Percentiles rank a stretch among this genome's conserved stretches.
Conservation (phyloP, 2,888 invertebrate species). For the Perdita meconis region DNA sequence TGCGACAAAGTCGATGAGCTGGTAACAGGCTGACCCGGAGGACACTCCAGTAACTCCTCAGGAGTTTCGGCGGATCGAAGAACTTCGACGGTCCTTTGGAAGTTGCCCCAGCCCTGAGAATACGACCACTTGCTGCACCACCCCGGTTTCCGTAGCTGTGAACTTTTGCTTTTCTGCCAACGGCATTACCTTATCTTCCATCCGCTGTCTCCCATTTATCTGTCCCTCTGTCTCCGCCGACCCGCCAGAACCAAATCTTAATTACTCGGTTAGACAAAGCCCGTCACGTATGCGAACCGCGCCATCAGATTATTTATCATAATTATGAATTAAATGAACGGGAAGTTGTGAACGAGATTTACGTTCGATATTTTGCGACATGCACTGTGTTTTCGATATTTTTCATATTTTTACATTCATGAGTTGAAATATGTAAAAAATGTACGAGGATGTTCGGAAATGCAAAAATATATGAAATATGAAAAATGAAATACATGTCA, state of each 20-base stretch:
- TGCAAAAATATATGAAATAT: no score
- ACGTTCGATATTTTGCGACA: no score
- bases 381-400: no score
- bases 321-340: no score
- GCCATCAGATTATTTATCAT: no score
- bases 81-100: conserved; percentile 63
- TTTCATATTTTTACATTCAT: no score
- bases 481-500: no score
- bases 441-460: no score
- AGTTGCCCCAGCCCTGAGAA: conserved; percentile 62
- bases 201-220: conserved; percentile 37
- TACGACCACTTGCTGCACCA: conserved; percentile 71
- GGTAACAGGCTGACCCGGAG: conserved; percentile 62
- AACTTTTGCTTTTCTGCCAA: conserved; percentile 64
- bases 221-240: conserved; percentile 18
- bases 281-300: no score
- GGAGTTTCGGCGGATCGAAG: conserved; percentile 64
- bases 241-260: conserved; percentile 33
- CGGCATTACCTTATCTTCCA: conserved; percentile 56
- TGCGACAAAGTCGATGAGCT: conserved; percentile 56
- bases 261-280: conserved; percentile 39
- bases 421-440: no score
- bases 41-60: conserved; percentile 57
- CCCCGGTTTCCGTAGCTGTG: conserved; percentile 51
- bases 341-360: no score